Evolutionary conservation across 2,797 vertebrate genomes (phyloP), one percentile per base, ranked within the genome.

Genomic region (Gallinago solitaria): DNA sequence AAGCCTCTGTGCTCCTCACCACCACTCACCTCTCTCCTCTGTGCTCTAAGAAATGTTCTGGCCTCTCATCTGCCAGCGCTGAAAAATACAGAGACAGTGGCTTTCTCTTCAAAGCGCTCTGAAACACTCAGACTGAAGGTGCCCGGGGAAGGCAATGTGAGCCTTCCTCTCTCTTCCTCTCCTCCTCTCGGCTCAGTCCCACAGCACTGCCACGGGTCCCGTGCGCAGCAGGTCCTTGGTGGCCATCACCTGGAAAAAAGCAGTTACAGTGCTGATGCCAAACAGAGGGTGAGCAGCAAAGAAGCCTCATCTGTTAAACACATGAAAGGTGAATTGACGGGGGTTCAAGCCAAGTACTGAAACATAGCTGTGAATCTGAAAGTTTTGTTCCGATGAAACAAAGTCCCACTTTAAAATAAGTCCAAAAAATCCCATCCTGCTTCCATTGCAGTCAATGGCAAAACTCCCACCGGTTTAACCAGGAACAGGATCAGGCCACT

Each of bases 381-480:
- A 80, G 65, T 74, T 96, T 90, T 92, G 74, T 84, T 83, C 65
- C 91, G 63, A 83, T 82, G 76, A 91, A 91, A 76, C 64, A 35
- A 82, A 94, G 83, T 59, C 45, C 21, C 68, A 79, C 77, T 93
- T 88, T 76, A 94, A 91, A 95, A 86, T 41, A 91, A 81, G 43
- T 89, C 57, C 16, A 83, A 73, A 86, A 87, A 91, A 41, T 77
- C 67, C 48, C 81, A 95, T 93, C 83, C 83, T 93, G 70, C 80
- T 95, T 96, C 80, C 79, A 92, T 61, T 93, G 96, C 95, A 96
- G 81, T 89, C 71, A 71, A 82, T 93, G 94, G 91, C 94, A 95
- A 94, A 94, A 93, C 93, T 95, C 96, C 95, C 91, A 84, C 77
- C 87, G 74, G 39, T 88, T 93, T 95, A 94, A 93, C 80, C 60